Evolutionary conservation across 1,140 invertebrate species (phyloP).

Genomic region (Conopomorpha cramerella): DNA sequence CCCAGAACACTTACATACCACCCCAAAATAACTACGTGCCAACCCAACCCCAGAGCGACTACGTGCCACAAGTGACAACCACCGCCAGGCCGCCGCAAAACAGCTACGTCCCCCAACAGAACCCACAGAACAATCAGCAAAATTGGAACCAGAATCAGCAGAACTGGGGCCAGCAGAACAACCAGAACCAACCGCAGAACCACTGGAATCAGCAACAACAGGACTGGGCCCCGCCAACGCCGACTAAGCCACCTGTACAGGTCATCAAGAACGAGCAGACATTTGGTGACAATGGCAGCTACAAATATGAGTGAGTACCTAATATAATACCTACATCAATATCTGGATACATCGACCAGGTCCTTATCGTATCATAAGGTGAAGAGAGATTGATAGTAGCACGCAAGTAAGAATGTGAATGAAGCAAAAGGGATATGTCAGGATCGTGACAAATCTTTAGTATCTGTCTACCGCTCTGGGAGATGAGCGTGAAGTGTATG

Average conservation of each 20-base stretch:
- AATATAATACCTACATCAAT: no score
- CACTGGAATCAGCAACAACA: neutral
- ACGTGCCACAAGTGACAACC: constrained; percentile 16
- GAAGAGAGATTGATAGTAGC: no score
- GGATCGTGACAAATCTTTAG: no score
- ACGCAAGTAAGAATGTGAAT: no score
- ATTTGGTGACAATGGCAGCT: constrained; percentile 59
- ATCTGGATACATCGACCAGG: no score
- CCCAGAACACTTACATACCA: constrained; percentile 17
- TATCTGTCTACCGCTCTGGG: no score
- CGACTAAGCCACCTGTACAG: constrained; percentile 39
- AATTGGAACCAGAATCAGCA: neutral
- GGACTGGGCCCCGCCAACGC: neutral
- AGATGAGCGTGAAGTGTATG: no score
- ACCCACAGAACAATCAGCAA: constrained; percentile 7
- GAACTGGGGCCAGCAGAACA: neutral
- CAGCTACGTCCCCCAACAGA: constrained; percentile 15
- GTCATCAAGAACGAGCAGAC: constrained; percentile 61
- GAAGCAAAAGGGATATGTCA: no score
- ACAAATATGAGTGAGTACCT: constrained; percentile 64
- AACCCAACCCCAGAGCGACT: constrained; percentile 18
- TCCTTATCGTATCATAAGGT: no score
- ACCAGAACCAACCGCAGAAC: neutral
- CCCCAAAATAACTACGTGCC: constrained; percentile 15
- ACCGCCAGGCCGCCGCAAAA: constrained; percentile 12